phyloP scores from a whole-genome alignment of 2,888 invertebrate species.

The Oscheius sp. region DNA sequence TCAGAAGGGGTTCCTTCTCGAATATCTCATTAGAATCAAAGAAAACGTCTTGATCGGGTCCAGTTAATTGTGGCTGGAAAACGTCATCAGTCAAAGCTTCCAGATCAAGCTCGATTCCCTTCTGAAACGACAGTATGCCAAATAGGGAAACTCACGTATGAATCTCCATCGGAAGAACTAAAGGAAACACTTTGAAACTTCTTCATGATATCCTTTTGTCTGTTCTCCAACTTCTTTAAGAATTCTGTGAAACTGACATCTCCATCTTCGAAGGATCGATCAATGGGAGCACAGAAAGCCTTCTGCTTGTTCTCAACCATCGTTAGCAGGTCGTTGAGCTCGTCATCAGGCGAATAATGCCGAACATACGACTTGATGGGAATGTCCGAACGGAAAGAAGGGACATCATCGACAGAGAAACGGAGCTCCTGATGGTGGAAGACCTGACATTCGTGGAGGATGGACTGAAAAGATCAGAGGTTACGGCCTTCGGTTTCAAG shows the following conservation, averaged over 20 bases:
- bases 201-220: conserved; percentile 23
- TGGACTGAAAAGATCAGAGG: neutral
- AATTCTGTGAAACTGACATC: conserved; percentile 22
- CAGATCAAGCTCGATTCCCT: neutral
- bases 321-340: neutral
- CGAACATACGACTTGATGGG: neutral
- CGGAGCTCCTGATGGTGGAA: conserved; percentile 11
- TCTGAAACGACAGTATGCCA: neutral
- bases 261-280: neutral
- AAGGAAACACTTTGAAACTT: conserved; percentile 5
- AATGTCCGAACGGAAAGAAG: neutral
- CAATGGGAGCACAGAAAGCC: neutral
- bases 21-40: conserved; percentile 13
- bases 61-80: conserved; percentile 17
- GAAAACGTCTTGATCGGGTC: conserved; percentile 15
- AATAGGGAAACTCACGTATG: neutral
- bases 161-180: neutral
- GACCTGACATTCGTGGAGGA: conserved; percentile 16
- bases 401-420: conserved; percentile 19
- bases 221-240: conserved; percentile 17
- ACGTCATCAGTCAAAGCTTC: conserved; percentile 18
- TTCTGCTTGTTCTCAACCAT: neutral
- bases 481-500: neutral
- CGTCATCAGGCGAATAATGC: neutral
- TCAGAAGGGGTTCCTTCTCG: conserved; percentile 8